Conservation (phyloP, 1,140 invertebrate species). For the Neuroterus valhalla region DNA sequence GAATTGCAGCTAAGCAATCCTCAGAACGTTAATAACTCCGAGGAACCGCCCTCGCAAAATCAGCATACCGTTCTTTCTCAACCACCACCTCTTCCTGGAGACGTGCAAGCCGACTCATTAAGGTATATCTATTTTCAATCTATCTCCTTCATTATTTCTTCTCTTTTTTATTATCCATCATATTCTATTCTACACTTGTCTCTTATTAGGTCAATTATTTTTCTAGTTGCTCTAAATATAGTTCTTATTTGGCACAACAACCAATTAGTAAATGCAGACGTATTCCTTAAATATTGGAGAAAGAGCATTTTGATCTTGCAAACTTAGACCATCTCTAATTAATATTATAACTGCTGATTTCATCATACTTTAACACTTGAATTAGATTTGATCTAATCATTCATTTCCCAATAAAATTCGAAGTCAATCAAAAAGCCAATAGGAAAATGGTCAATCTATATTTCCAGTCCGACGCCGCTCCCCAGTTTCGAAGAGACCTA, state of each 20-base stretch:
- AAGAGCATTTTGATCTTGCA: neutral
- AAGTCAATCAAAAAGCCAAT: no score
- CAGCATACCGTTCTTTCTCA: slow-evolving; percentile 60
- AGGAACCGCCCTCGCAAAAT: slow-evolving; percentile 59
- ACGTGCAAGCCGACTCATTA: slow-evolving; percentile 70
- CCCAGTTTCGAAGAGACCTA: slow-evolving; percentile 92
- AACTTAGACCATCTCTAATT: neutral
- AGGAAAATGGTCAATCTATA: neutral
- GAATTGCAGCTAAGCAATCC: slow-evolving; percentile 69
- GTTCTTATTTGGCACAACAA: no score
- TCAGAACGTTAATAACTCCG: slow-evolving; percentile 57
- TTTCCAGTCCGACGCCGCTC: slow-evolving; percentile 78
- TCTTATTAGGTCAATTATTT: neutral
- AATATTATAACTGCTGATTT: no score
- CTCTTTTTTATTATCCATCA: no score
- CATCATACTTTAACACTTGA: no score
- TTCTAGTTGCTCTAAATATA: neutral
- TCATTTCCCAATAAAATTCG: no score
- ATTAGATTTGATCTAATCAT: no score
- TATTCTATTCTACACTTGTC: slow-evolving; percentile 6
- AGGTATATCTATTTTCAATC: slow-evolving; percentile 56
- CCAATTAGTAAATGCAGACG: no score
- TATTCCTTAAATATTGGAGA: no score
- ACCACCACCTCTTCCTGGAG: slow-evolving; percentile 69
- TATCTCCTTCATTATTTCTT: slow-evolving; percentile 28